Evolutionary conservation across 2,113 vertebrate species (phyloP).

Genomic region (Bubo blakistoni): DNA sequence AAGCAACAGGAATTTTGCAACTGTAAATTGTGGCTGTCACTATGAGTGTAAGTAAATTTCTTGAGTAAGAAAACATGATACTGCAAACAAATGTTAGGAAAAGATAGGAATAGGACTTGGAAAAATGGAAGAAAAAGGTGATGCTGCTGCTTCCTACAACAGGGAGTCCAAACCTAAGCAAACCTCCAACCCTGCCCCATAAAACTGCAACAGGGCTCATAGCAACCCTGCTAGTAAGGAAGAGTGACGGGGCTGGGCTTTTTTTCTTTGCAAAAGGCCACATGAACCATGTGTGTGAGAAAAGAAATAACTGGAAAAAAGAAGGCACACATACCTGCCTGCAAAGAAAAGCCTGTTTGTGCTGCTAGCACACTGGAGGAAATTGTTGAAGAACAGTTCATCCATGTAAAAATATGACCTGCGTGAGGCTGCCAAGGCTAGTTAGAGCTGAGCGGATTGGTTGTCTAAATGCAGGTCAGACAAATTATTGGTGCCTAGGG

Average conservation of each 20-base stretch:
- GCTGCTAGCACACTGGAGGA: conserved; percentile 38
- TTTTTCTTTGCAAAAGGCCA: not conserved
- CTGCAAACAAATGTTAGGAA: not conserved
- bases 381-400: conserved; percentile 64
- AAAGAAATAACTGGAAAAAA: conserved; percentile 31
- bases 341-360: conserved; percentile 62
- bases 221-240: not conserved
- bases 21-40: not conserved
- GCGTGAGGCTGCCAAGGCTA: conserved; percentile 19
- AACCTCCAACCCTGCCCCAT: not conserved
- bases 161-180: not conserved
- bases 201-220: not conserved
- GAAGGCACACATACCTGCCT: conserved; percentile 35
- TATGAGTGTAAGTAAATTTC: not conserved
- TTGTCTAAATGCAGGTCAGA: conserved; percentile 1
- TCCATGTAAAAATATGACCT: conserved; percentile 56
- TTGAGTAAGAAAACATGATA: not conserved
- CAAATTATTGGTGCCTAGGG: conserved; percentile 60
- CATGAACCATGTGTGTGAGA: not conserved
- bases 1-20: not conserved
- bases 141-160: not conserved
- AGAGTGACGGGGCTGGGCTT: not conserved
- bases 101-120: not conserved
- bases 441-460: conserved; percentile 34
- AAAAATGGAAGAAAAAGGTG: not conserved